These are phyloP conservation scores for Vombatus ursinus DNA, from an alignment of 2,113 vertebrate species.

Conservation along the genomic window DNA sequence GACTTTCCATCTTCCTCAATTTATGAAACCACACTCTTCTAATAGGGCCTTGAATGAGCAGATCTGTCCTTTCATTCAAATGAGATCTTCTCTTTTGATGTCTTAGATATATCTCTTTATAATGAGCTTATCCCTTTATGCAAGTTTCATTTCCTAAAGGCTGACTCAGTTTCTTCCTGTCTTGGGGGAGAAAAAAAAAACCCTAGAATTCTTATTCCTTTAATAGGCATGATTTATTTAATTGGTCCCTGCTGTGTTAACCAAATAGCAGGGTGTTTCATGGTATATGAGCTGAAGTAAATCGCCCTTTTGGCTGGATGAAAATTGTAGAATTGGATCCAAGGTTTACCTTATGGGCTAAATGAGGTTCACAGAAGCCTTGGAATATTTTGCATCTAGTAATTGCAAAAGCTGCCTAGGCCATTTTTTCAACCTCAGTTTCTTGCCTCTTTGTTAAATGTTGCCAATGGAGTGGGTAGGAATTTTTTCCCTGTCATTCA, in stretches of 20 bases:
- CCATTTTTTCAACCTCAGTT: not conserved
- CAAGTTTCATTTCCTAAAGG: not conserved
- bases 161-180: not conserved
- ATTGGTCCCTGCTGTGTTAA: not conserved
- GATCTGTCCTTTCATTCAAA: not conserved
- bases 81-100: not conserved
- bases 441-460: not conserved
- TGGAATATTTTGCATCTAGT: not conserved
- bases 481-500: not conserved
- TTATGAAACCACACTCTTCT: not conserved
- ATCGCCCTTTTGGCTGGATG: not conserved
- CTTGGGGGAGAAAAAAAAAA: not conserved
- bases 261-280: not conserved
- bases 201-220: not conserved
- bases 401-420: not conserved
- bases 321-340: not conserved
- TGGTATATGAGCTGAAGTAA: accelerated
- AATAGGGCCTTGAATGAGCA: not conserved
- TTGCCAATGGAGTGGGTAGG: not conserved
- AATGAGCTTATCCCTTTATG: not conserved
- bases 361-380: not conserved
- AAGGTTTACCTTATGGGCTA: too few relatives aligned
- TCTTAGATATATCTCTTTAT: not conserved
- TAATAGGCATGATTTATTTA: not conserved
- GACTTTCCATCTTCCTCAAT: not conserved